phyloP scores from a whole-genome alignment of 1,140 invertebrate genomes.

The Cyclargus thomasi region DNA sequence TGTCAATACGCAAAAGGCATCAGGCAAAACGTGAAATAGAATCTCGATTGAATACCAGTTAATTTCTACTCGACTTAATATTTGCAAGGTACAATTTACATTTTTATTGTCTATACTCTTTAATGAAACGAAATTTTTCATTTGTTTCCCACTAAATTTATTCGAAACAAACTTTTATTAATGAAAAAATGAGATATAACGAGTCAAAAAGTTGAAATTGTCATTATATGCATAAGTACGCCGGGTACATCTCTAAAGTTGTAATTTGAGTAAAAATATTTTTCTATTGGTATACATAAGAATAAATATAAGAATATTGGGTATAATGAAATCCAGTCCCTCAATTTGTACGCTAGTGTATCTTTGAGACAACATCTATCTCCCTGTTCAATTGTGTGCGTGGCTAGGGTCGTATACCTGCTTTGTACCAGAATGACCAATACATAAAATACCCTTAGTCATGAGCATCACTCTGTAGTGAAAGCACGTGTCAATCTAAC shows the following conservation, averaged over 20 bases:
- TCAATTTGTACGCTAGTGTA: slow-evolving; percentile 29
- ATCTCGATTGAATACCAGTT: neutral
- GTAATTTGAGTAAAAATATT: slow-evolving; percentile 24
- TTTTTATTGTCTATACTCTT: neutral
- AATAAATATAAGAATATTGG: slow-evolving; percentile 30
- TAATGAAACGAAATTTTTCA: neutral
- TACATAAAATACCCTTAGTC: slow-evolving; percentile 27
- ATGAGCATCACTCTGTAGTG: slow-evolving; percentile 24
- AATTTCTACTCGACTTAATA: no score
- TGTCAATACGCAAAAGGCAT: slow-evolving; percentile 16
- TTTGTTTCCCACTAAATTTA: slow-evolving; percentile 16
- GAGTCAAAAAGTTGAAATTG: neutral
- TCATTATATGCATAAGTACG: neutral
- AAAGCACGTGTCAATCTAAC: slow-evolving; percentile 27
- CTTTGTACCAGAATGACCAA: no score
- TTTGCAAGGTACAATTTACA: no score
- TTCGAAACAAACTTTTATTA: slow-evolving; percentile 15
- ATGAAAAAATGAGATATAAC: slow-evolving; percentile 16
- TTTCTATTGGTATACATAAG: slow-evolving; percentile 30
- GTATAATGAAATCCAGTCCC: slow-evolving; percentile 32
- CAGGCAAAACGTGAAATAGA: slow-evolving; percentile 21
- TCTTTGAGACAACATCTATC: slow-evolving; percentile 28
- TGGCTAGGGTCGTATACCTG: slow-evolving; percentile 32
- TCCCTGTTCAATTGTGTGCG: slow-evolving; percentile 31
- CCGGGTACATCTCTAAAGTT: neutral